Percentiles rank a stretch among this genome's conserved stretches.
These are phyloP conservation scores for Rhinichthys osculus DNA, from an alignment of 2,797 vertebrate species.

Conservation along the genomic window DNA sequence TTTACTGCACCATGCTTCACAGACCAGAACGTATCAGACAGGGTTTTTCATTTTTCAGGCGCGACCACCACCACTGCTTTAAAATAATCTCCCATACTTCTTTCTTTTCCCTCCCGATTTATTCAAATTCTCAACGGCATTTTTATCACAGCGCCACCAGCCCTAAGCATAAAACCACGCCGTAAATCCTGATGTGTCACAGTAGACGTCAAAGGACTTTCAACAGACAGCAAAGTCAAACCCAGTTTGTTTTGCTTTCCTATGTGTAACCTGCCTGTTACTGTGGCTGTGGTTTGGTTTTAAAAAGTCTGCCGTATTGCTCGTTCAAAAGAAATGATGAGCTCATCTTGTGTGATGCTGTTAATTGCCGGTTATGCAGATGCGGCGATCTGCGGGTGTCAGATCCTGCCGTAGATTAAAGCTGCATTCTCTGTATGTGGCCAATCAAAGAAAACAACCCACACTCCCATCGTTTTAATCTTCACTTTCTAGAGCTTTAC, in stretches of 20 bases:
- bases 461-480: constrained; percentile 20
- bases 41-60: background rate
- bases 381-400: background rate
- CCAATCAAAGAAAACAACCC: constrained; percentile 37
- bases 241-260: constrained; percentile 29
- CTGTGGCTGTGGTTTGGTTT: background rate
- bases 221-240: constrained; percentile 12
- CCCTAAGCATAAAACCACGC: background rate
- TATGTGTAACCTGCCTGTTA: constrained; percentile 3
- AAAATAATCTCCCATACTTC: background rate
- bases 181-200: constrained; percentile 16
- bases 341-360: constrained; percentile 11
- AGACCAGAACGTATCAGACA: background rate
- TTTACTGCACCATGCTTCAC: constrained; percentile 2
- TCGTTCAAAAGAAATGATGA: constrained; percentile 40
- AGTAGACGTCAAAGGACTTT: constrained; percentile 7
- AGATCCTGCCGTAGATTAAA: constrained; percentile 37
- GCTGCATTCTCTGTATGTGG: constrained; percentile 22
- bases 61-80: background rate
- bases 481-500: background rate
- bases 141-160: constrained; percentile 29
- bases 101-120: background rate
- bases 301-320: constrained; percentile 13
- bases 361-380: constrained; percentile 38
- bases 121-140: constrained; percentile 9